Percentiles rank a stretch among this genome's conserved stretches.
phyloP scores from a whole-genome alignment of 35 echinoderm and acorn worm species.

The Acanthaster planci region DNA sequence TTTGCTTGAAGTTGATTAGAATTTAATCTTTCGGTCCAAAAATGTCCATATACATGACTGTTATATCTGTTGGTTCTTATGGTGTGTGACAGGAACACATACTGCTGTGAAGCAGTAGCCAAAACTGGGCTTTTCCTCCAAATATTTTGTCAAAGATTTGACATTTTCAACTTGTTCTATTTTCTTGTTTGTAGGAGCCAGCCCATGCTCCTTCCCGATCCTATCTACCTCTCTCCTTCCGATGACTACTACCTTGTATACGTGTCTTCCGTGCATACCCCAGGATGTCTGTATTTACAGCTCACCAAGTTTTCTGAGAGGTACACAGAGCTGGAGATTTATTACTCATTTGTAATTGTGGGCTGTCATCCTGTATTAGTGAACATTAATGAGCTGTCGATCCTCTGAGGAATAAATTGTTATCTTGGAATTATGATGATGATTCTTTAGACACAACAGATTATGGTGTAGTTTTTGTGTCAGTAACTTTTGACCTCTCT shows the following conservation, averaged over 20 bases:
- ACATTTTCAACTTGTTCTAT: not conserved
- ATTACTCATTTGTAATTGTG: no score
- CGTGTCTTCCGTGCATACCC: not conserved
- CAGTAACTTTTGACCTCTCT: not conserved
- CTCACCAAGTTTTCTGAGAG: not conserved
- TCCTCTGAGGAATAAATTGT: no score
- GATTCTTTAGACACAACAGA: no score
- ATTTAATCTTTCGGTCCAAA: no score
- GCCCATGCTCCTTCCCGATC: not conserved
- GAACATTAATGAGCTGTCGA: no score
- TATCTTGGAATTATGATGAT: no score
- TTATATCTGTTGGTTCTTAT: no score
- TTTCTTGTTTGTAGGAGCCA: slow-evolving; percentile 7
- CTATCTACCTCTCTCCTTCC: not conserved
- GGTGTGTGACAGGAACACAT: no score
- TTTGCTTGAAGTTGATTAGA: no score
- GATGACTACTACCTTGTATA: slow-evolving; percentile 11
- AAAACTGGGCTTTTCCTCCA: not conserved
- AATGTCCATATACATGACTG: no score
- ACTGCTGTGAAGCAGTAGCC: not conserved
- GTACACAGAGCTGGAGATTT: not conserved
- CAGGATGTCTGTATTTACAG: not conserved
- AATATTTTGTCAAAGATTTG: not conserved
- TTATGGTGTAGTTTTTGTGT: no score
- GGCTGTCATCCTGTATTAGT: no score